These are phyloP conservation scores for Trichomycterus rosablanca DNA, from an alignment of 2,113 vertebrate genomes.

Conservation along the genomic window DNA sequence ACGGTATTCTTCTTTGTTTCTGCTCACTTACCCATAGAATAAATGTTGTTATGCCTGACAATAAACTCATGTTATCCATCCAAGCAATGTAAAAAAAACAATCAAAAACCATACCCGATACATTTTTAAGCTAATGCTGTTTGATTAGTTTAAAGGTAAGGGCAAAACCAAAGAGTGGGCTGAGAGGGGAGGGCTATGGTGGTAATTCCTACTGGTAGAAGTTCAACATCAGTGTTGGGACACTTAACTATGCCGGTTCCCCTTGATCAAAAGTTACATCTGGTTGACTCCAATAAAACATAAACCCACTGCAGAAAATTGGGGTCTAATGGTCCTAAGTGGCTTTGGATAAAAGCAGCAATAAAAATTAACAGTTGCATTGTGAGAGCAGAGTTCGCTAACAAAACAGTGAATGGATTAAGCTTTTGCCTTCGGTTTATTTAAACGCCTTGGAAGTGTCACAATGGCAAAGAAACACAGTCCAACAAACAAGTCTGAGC, in stretches of 20 bases:
- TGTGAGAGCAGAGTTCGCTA: slow-evolving; percentile 39
- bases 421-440: slow-evolving; percentile 47
- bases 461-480: slow-evolving; percentile 40
- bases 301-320: slow-evolving; percentile 59
- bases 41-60: not conserved
- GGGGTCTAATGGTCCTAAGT: slow-evolving; percentile 51
- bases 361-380: slow-evolving; percentile 58
- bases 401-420: slow-evolving; percentile 40
- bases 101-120: too few relatives aligned
- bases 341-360: slow-evolving; percentile 62
- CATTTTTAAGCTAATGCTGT: not conserved
- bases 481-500: slow-evolving; percentile 36
- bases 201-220: slow-evolving; percentile 23
- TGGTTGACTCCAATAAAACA: slow-evolving; percentile 57
- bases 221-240: slow-evolving; percentile 43
- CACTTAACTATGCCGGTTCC: slow-evolving; percentile 56
- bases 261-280: slow-evolving; percentile 64
- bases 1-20: not conserved
- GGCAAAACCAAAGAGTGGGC: slow-evolving; percentile 12
- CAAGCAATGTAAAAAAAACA: not conserved
- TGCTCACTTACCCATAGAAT: slow-evolving; percentile 6
- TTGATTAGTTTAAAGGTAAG: not conserved
- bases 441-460: slow-evolving; percentile 28
- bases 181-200: slow-evolving; percentile 20
- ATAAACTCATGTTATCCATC: not conserved